Percentiles rank a stretch among this genome's conserved stretches.
Evolutionary conservation across 2,797 vertebrate genomes (phyloP).

Genomic region (Platyrinchus mystaceus): DNA sequence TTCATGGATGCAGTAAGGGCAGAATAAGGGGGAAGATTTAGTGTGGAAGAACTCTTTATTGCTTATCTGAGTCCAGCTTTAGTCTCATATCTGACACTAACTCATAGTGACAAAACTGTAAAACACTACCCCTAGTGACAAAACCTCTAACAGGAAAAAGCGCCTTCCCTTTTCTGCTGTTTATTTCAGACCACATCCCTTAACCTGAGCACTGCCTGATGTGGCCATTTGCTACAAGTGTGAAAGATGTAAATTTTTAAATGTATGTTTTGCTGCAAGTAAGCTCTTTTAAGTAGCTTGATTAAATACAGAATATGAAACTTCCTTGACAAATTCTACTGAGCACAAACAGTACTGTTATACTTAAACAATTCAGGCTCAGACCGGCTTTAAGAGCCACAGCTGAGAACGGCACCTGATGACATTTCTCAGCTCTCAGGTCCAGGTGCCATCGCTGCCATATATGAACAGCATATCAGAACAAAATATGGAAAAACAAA

Average conservation of each 20-base stretch:
- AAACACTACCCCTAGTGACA: not conserved
- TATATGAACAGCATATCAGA: rapidly evolving
- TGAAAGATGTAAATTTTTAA: not conserved
- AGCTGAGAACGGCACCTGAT: not conserved
- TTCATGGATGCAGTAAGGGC: not conserved
- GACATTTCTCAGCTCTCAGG: not conserved
- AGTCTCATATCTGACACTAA: not conserved
- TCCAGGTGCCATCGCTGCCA: rapidly evolving
- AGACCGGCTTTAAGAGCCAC: not conserved
- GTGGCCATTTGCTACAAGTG: not conserved
- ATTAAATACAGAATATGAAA: not conserved
- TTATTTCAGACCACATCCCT: not conserved
- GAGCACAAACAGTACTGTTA: not conserved
- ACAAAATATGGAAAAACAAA: not conserved
- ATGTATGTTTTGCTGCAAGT: not conserved
- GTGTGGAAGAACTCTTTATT: not conserved
- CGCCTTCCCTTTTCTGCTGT: not conserved
- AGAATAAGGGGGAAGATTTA: not conserved
- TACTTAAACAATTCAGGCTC: not conserved
- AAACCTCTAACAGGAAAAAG: not conserved
- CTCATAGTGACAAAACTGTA: not conserved
- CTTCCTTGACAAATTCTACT: not conserved
- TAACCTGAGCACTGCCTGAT: not conserved
- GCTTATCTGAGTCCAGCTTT: not conserved
- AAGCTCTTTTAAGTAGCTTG: not conserved